Base-by-base conservation (phyloP, 2,797 vertebrate genomes). In the Pampus argenteus region DNA sequence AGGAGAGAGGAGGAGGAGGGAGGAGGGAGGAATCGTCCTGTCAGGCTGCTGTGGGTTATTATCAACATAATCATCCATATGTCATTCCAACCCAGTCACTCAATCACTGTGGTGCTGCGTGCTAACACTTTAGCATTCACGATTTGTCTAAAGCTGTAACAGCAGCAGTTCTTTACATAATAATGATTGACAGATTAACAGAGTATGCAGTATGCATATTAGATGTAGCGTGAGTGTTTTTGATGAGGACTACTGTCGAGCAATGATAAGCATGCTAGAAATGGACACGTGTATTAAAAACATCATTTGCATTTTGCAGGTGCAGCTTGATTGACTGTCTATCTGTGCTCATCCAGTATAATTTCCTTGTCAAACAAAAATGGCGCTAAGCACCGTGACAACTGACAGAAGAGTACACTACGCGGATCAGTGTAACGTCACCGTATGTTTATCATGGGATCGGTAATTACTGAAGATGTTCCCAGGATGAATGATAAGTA, bases 11-110 rank as follows among this genome's bases (percentile, higher is more conserved):
- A 61, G 25, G 47, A 60, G 45, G 52, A 31, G 15, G 42, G 49
- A 28, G 68, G 70, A 45, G 31, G 22, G 29, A 23, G 18, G 15
- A 25, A n/a, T 45, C 55, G n/a, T 56, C 22, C 28, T n/a, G 66
- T 56, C 51, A 47, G 62, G 48, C 69, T 64, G 50, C 57, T 57
- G 51, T 17, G 51, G 65, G 67, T 49, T 4, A 18, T 34, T 34
- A 34, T 34, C 25, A 22, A 18, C 18, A 10, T 59, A 62, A 68
- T 70, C 15, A 52, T 63, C 45, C 1, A 25, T n/a, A 28, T 62
- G 18, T 70, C 22, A 0, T 18, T 44, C 52, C 2, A 26, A n/a
- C 23, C 59, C 20, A 5, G n/a, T 18, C 63, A 7, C 42, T 52
- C 64, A 62, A 57, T 71, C 57, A 54, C 10, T 2, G 38, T 9